A percentile compares a stretch with the other conserved stretches of the same genome.
Conservation (phyloP, 2,888 invertebrate species). For the Ethmia dodecea region DNA sequence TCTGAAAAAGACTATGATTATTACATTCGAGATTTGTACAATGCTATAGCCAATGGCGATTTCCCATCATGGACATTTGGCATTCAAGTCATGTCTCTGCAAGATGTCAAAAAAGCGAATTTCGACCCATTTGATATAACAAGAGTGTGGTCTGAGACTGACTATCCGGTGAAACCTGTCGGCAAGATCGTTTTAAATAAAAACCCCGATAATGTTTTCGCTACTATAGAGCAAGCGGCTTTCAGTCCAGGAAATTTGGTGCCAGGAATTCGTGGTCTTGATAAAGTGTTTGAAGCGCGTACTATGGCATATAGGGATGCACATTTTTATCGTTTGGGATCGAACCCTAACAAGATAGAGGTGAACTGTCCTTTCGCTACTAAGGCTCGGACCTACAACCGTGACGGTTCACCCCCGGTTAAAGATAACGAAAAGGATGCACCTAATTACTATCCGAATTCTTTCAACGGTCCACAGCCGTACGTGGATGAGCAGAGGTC, state of each 20-base stretch:
- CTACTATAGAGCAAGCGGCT: constrained; percentile 92
- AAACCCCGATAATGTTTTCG: constrained; percentile 92
- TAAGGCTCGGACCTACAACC: constrained; percentile 79
- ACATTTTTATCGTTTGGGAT: constrained; percentile 87
- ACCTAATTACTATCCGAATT: constrained; percentile 96
- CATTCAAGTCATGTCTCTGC: constrained; percentile 89
- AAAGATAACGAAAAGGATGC: constrained; percentile 86
- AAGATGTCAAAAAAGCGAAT: constrained; percentile 84
- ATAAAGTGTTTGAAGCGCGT: constrained; percentile 90
- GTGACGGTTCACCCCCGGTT: constrained; percentile 87
- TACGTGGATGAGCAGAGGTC: constrained; percentile 74
- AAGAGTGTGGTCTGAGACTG: constrained; percentile 85
- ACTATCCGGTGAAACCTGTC: constrained; percentile 88
- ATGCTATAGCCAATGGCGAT: constrained; percentile 85
- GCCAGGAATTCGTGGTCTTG: constrained; percentile 92
- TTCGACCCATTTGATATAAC: constrained; percentile 95
- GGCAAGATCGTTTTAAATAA: constrained; percentile 88
- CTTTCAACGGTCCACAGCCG: constrained; percentile 88
- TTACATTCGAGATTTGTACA: constrained; percentile 88
- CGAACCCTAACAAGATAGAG: constrained; percentile 91
- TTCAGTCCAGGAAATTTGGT: constrained; percentile 90
- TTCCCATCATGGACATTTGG: constrained; percentile 86
- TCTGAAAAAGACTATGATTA: constrained; percentile 89
- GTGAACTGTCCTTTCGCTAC: constrained; percentile 92
- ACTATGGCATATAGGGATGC: constrained; percentile 91